Base-by-base conservation (phyloP, 1,140 invertebrate genomes). In the Leptonema lineaticorne region DNA sequence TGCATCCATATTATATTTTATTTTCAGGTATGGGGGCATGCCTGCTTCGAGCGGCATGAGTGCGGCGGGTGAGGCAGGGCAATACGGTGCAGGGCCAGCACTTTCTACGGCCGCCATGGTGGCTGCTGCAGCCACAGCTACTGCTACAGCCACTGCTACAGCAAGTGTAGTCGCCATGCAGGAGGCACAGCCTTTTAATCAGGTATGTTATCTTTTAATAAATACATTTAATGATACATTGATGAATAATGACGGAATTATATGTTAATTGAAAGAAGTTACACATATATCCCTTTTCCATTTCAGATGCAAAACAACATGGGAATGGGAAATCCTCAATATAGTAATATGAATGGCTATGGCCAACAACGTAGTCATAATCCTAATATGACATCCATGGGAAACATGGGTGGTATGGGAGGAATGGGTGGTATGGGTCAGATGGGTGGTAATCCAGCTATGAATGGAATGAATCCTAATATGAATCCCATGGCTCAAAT, bases 401-500 rank as follows among this genome's bases (percentile, higher is more conserved):
- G 78, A 57, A 83, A 80, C 67, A 88, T 87, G 82, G 82, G 82
- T 28, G 83, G 83, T 57, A 87, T 88, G 84, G 79, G 82, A 53
- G 80, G 79, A 1, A 87, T 87, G 85, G 82, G 82, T 57, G 75
- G 77, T 33, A 84, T 84, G 81, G 79, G 80, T 57, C 79, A 81
- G 69, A 84, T 85, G 81, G 79, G 78, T 69, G 68, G 69, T 69
- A 73, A 80, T 73, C 74, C 78, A n/a, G 74, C 70, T 59, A 82
- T 83, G 80, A 83, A 80, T 67, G 81, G 81, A 46, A 81, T 82
- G 77, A 82, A 80, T 69, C 79, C 79, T 3, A 75, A 78, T 67
- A 86, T 86, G 81, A 85, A 78, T 73, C 76, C 80, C 41, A 88
- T 89, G 86, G 84, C 81, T 69, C 85, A 84, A 73, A 88, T 88